Evolutionary conservation across 2,797 vertebrate genomes (phyloP).

Genomic region (Chelmon rostratus): DNA sequence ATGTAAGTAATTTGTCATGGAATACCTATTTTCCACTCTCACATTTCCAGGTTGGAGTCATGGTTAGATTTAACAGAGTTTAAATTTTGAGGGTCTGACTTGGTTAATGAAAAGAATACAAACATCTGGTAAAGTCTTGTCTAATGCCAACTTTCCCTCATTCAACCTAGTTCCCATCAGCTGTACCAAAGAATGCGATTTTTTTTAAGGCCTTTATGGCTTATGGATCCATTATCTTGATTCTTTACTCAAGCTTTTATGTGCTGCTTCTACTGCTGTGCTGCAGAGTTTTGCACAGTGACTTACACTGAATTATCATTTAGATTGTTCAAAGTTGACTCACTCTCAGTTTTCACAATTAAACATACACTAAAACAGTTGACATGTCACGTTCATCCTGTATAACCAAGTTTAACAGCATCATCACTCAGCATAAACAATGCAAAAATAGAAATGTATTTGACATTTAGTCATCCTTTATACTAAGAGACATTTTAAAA

Average conservation of each 20-base stretch:
- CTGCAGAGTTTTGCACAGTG: background rate
- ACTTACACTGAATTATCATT: background rate
- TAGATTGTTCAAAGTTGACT: background rate
- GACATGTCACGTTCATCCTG: background rate
- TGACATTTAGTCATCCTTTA: background rate
- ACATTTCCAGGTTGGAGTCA: constrained; percentile 38
- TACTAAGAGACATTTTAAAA: background rate
- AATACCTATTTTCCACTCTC: constrained; percentile 54
- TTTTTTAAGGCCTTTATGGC: background rate
- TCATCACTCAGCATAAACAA: background rate
- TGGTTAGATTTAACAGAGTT: constrained; percentile 26
- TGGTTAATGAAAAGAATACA: constrained; percentile 29
- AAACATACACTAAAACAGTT: background rate
- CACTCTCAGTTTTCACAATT: background rate
- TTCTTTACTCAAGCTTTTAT: background rate
- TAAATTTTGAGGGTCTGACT: constrained; percentile 21
- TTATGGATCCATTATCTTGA: background rate
- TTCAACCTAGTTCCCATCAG: background rate
- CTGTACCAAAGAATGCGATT: background rate
- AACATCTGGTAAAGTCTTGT: constrained; percentile 22
- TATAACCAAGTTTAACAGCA: background rate
- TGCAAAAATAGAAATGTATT: background rate
- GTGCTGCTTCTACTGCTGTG: background rate
- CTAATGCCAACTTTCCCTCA: background rate
- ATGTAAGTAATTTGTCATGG: constrained; percentile 21